Evolutionary conservation across 2,888 invertebrate species (phyloP), one percentile per base, ranked within the genome.

Genomic region (Meiosimyza decipiens): DNA sequence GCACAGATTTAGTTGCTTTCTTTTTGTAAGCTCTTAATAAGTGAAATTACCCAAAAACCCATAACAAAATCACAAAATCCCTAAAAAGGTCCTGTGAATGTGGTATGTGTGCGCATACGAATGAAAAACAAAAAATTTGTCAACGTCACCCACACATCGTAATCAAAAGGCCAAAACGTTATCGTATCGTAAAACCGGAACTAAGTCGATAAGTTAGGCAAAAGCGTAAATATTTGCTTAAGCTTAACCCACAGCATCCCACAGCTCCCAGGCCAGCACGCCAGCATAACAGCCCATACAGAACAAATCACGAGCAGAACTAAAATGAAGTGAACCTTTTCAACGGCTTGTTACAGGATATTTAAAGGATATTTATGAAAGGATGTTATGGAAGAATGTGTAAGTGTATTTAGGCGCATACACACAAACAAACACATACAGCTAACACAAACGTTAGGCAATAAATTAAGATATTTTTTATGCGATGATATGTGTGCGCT

Each of bases 241-340:
- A 74, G 67, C 71, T 71, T 71, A 66, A 72, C 74, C 74, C 69
- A 54, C 33, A 65, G 11, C 55, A n/a, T 33, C 60, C 28, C 28
- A 28, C 40, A 28, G 5, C 60, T 60, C 49, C 9, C 11, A 1
- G 18, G 18, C 50, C 50, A 49, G 22, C 15, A 50, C 22, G n/a
- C n/a, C n/a, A n/a, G n/a, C n/a, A n/a, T n/a, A 50, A 22, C n/a
- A 1, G 22, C 16, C 6, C n/a, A 52, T 16, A 62, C n/a, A 55
- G 40, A 40, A 57, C 22, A 54, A 72, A 66, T 28, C 28, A 28
- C 28, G 28, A 60, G 2, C 13, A 47, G 62, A 18, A 54, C 40
- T n/a, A 51, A 66, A 52, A 54, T 22, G 64, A 15, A 67, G 6
- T 40, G 72, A 79, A 78, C 81, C 80, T 79, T 80, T 79, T 70